Percentiles rank a stretch among this genome's conserved stretches.
phyloP scores from a whole-genome alignment of 2,113 vertebrate genomes.

The Acanthochromis polyacanthus region DNA sequence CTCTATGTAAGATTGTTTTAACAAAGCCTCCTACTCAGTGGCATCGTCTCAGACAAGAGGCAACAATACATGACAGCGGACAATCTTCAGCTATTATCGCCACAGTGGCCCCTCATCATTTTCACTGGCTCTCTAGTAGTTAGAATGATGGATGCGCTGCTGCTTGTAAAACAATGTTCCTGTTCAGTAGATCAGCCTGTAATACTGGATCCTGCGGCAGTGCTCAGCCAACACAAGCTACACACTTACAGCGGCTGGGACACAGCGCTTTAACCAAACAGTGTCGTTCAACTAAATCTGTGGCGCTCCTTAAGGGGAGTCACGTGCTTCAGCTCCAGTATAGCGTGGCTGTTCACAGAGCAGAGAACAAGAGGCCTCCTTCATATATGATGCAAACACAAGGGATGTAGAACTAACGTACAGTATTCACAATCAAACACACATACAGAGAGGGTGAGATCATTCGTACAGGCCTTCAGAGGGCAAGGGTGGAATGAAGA shows the following conservation, averaged over 20 bases:
- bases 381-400: slow-evolving; percentile 46
- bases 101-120: slow-evolving; percentile 72
- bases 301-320: slow-evolving; percentile 50
- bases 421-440: slow-evolving; percentile 37
- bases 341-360: slow-evolving; percentile 22
- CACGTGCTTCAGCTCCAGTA: slow-evolving; percentile 30
- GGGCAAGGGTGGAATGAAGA: slow-evolving; percentile 28
- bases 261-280: slow-evolving; percentile 39
- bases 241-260: slow-evolving; percentile 11
- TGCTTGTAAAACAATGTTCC: slow-evolving; percentile 72
- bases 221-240: slow-evolving; percentile 10
- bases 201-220: slow-evolving; percentile 4
- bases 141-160: slow-evolving; percentile 74
- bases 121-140: slow-evolving; percentile 63
- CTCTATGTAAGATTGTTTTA: slow-evolving; percentile 32
- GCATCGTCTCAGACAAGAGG: slow-evolving; percentile 60
- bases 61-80: slow-evolving; percentile 58
- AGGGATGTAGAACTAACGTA: slow-evolving; percentile 42
- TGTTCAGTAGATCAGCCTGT: slow-evolving; percentile 59
- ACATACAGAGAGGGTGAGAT: slow-evolving; percentile 62
- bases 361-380: slow-evolving; percentile 62
- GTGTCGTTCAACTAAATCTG: slow-evolving; percentile 50
- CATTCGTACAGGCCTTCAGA: slow-evolving; percentile 41
- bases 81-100: slow-evolving; percentile 64
- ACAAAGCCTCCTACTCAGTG: slow-evolving; percentile 69